Evolutionary conservation across 2,113 vertebrate species (phyloP).

Genomic region (Microcebus murinus): DNA sequence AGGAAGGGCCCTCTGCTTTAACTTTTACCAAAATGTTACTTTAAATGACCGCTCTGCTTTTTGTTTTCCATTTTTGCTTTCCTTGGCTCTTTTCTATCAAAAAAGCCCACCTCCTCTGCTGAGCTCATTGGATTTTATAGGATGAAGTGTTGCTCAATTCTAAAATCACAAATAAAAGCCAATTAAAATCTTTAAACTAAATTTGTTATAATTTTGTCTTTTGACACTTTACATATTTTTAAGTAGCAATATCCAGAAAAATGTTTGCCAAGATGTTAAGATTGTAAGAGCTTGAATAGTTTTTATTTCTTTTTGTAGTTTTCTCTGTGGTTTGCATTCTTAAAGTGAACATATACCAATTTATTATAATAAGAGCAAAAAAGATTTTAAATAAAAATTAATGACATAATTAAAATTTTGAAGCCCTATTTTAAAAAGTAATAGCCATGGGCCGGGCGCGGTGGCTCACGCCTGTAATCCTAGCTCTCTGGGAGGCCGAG

Average conservation of each 20-base stretch:
- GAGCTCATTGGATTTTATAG: background rate
- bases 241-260: background rate
- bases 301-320: conserved; percentile 5
- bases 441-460: too few species aligned
- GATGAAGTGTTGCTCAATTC: background rate
- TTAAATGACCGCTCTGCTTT: background rate
- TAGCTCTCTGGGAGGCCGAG: too few species aligned
- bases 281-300: background rate
- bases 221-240: background rate
- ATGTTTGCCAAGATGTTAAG: background rate
- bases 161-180: background rate
- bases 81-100: background rate
- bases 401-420: background rate
- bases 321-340: background rate
- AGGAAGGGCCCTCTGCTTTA: background rate
- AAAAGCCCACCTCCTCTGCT: background rate
- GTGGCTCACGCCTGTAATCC: too few species aligned
- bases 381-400: background rate
- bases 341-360: background rate
- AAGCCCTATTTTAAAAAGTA: background rate
- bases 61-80: background rate
- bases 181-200: background rate
- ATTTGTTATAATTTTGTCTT: background rate
- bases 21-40: background rate
- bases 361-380: conserved; percentile 17